A percentile compares a stretch with the other conserved stretches of the same genome.
These are phyloP conservation scores for Cichlasoma orientale DNA, from an alignment of 2,797 vertebrate species.

Conservation along the genomic window DNA sequence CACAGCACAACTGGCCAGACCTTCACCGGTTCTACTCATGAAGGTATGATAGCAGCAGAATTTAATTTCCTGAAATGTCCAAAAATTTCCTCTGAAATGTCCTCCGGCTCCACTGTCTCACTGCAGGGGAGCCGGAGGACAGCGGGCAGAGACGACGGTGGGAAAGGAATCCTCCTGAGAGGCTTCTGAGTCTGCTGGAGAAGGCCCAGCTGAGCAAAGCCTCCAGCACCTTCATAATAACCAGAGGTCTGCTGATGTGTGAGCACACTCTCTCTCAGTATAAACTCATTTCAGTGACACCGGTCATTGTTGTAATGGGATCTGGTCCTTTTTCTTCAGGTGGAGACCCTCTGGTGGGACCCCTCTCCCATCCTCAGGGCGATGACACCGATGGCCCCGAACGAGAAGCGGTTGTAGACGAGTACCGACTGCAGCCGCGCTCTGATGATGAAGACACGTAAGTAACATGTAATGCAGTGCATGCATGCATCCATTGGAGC, in stretches of 20 bases:
- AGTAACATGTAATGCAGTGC: too few relatives aligned
- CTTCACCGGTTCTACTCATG: conserved; percentile 1
- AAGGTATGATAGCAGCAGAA: background rate
- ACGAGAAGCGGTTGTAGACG: conserved; percentile 70
- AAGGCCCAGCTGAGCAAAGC: conserved; percentile 84
- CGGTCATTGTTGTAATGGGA: background rate
- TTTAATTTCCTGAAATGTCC: background rate
- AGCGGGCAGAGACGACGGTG: conserved; percentile 80
- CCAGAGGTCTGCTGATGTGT: conserved; percentile 76
- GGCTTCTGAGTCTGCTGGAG: conserved; percentile 85
- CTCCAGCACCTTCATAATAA: conserved; percentile 89
- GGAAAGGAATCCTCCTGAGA: conserved; percentile 82
- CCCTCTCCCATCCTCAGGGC: conserved; percentile 67
- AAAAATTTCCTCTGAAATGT: background rate
- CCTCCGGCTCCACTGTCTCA: background rate
- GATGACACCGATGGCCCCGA: conserved; percentile 83
- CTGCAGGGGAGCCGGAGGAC: conserved; percentile 47
- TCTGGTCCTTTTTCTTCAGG: conserved; percentile 52
- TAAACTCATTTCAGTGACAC: too few relatives aligned
- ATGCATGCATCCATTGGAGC: too few relatives aligned
- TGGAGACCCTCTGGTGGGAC: conserved; percentile 78
- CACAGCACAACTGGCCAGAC: conserved; percentile 62
- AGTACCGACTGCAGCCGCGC: conserved; percentile 83
- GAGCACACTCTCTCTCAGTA: background rate
- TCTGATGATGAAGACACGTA: conserved; percentile 95